Evolutionary conservation across 2,113 vertebrate genomes (phyloP).

Genomic region (Redunca redunca): DNA sequence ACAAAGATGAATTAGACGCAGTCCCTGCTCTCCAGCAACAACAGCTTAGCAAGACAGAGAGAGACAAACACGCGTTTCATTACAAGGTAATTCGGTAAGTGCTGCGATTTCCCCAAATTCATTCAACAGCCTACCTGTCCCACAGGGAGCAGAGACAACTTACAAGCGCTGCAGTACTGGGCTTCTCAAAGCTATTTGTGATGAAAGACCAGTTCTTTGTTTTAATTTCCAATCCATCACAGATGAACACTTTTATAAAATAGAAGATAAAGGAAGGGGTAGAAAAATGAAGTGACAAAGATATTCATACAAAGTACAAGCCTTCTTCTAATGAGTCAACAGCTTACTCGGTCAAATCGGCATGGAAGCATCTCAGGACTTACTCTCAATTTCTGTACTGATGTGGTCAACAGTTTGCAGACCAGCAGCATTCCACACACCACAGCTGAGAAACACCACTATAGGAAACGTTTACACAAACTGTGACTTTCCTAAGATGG

Average conservation of each 20-base stretch:
- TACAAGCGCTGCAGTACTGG: neutral
- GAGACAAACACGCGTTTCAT: neutral
- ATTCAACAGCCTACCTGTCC: neutral
- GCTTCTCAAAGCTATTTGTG: neutral
- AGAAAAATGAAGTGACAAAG: neutral
- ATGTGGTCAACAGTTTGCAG: accelerated
- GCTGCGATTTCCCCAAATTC: neutral
- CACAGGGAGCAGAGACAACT: neutral
- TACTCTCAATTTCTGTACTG: neutral
- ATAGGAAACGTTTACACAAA: accelerated
- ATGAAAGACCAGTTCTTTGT: neutral
- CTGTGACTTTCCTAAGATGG: neutral
- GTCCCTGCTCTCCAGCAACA: neutral
- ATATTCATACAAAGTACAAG: neutral
- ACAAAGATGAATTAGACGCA: neutral
- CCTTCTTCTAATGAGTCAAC: neutral
- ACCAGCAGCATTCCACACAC: neutral
- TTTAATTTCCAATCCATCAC: neutral
- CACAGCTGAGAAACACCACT: accelerated
- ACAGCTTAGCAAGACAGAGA: neutral
- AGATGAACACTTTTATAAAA: neutral
- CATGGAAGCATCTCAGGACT: neutral
- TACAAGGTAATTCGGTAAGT: neutral
- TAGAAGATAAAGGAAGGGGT: neutral
- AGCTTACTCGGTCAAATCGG: neutral